Evolutionary conservation across 2,888 invertebrate genomes (phyloP), one percentile per base, ranked within the genome.

Genomic region (Resseliella maxima): DNA sequence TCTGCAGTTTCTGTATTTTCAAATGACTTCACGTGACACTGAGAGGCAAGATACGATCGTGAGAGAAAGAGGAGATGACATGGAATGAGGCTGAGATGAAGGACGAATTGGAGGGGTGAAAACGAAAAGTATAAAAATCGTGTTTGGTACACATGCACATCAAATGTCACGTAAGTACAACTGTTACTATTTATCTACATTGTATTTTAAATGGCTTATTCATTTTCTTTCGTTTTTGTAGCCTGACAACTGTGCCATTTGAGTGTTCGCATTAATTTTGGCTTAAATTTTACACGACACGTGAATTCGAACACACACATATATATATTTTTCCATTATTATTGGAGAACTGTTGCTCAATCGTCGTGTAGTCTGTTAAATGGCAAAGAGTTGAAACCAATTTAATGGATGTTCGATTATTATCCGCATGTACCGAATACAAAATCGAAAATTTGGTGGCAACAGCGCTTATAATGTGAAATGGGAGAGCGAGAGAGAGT

Each of bases 361-460:
- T 31, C 1, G 35, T 15, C 72, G 31, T 72, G 72, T 72, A 35
- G 31, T 72, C 72, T 72, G 27, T 72, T 72, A 31, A 72, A 72
- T 72, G 72, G 31, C 72, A 72, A 72, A 72, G 72, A 72, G 72
- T 72, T 72, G 59, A 59, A 59, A 59, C 59, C 59, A 59, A 59
- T 59, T 72, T 27, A 72, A 72, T 72, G 72, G 27, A 72, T 72
- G 72, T 72, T 72, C 72, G 35, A 72, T 72, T 72, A 72, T 72
- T 72, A 72, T 72, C 31, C 72, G 18, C 72, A 31, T 72, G 35
- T 15, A 31, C 15, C 27, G 72, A 72, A 72, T 72, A 15, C 31
- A 10, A 59, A 59, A 24, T 59, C 24, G 59, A 72, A 72, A 72
- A 72, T 35, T 31, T n/a, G n/a, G n/a, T n/a, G n/a, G n/a, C n/a